Conservation (phyloP, 2,113 vertebrate species). For the Neofelis nebulosa region DNA sequence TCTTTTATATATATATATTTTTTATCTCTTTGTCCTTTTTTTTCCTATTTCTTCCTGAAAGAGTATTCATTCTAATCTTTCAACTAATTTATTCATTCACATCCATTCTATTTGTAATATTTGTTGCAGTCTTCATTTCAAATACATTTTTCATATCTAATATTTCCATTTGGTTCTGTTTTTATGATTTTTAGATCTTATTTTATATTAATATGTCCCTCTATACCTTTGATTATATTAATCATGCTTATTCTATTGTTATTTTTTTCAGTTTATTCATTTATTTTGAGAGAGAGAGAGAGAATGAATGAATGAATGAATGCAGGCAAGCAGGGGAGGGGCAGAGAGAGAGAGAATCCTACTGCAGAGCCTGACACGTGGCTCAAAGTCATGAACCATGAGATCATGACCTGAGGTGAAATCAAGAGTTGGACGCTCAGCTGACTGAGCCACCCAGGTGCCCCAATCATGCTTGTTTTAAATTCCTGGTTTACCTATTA, state of each 20-base stretch:
- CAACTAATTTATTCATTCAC: neutral
- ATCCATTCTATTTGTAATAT: neutral
- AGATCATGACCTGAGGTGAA: too few species aligned
- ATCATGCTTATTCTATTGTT: neutral
- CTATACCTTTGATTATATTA: neutral
- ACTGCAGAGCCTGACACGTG: too few species aligned
- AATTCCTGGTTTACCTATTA: neutral
- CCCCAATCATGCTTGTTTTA: neutral
- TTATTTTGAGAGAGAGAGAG: too few species aligned
- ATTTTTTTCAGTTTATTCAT: too few species aligned
- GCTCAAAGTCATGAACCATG: too few species aligned
- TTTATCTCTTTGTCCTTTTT: neutral
- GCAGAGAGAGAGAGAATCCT: too few species aligned
- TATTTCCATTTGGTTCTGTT: neutral
- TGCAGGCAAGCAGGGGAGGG: too few species aligned
- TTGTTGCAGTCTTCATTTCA: neutral
- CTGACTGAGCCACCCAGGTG: too few species aligned
- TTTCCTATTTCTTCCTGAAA: neutral
- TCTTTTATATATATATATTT: neutral
- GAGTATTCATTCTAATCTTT: neutral
- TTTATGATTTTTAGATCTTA: neutral
- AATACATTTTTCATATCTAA: neutral
- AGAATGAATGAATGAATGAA: too few species aligned
- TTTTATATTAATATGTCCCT: neutral
- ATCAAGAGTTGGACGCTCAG: too few species aligned